Evolutionary conservation across 2,888 invertebrate species (phyloP).

Genomic region (Drosophila emarginata): DNA sequence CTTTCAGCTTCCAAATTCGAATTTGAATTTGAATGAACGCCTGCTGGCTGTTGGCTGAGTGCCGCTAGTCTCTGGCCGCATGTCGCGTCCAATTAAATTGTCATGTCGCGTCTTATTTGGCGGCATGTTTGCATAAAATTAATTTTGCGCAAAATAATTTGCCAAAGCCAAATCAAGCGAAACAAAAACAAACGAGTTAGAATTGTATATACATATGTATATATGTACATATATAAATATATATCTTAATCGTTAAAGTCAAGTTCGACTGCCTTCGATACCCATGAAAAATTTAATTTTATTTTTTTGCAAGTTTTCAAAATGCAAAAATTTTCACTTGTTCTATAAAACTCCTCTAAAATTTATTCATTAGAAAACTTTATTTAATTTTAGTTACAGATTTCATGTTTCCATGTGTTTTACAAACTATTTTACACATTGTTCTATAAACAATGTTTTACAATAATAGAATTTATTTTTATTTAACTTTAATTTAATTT

Average conservation of each 20-base stretch:
- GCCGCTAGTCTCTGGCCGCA: constrained; percentile 57
- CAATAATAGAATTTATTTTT: too few species aligned
- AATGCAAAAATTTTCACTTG: too few species aligned
- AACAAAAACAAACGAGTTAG: constrained; percentile 44
- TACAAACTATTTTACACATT: too few species aligned
- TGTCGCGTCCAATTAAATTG: constrained; percentile 78
- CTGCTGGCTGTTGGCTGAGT: constrained; percentile 41
- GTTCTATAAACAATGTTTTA: too few species aligned
- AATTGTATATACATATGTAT: neutral
- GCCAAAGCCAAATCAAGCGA: constrained; percentile 63
- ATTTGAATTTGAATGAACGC: constrained; percentile 39
- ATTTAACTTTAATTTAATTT: too few species aligned
- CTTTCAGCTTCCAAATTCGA: constrained; percentile 13
- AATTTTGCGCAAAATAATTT: constrained; percentile 75
- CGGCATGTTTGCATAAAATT: constrained; percentile 78
- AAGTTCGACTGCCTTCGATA: neutral
- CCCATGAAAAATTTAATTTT: too few species aligned
- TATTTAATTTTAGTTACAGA: too few species aligned
- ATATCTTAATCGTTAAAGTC: neutral
- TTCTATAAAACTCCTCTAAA: too few species aligned
- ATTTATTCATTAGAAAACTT: too few species aligned
- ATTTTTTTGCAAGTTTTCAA: too few species aligned
- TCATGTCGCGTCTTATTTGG: constrained; percentile 75
- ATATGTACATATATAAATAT: neutral
- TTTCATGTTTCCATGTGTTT: too few species aligned